Evolutionary conservation across 2,113 vertebrate species (phyloP).

Genomic region (Semnornis frantzii): DNA sequence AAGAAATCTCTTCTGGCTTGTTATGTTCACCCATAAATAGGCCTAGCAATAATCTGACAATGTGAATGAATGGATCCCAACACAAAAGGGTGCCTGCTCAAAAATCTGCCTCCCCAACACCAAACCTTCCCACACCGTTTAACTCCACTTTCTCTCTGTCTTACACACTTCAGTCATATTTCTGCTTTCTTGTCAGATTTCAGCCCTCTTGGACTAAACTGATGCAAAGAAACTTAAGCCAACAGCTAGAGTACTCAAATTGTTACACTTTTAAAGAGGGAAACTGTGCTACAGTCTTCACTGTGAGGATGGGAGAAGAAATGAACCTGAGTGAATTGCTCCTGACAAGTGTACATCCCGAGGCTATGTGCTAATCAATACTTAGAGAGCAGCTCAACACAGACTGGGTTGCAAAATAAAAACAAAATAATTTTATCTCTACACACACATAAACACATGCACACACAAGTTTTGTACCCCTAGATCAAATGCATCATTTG

Average conservation of each 20-base stretch:
- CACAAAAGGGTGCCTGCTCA: background rate
- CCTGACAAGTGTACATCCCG: background rate
- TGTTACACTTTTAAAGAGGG: background rate
- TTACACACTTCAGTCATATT: background rate
- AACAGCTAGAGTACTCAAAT: background rate
- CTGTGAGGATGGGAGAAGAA: background rate
- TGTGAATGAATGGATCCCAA: background rate
- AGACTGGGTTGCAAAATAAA: background rate
- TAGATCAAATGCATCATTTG: background rate
- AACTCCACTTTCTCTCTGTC: background rate
- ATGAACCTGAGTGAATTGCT: conserved; percentile 13
- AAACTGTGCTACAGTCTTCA: background rate
- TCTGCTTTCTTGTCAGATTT: background rate
- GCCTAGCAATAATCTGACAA: background rate
- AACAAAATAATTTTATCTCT: background rate
- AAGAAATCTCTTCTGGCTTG: conserved; percentile 2
- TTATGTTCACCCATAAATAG: background rate
- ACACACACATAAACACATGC: background rate
- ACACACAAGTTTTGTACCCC: background rate
- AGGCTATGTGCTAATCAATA: conserved; percentile 34
- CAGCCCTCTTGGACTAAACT: background rate
- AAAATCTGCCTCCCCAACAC: background rate
- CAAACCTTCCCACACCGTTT: background rate
- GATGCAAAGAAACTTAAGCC: background rate
- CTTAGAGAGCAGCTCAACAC: conserved; percentile 2